phyloP scores from a whole-genome alignment of 2,888 invertebrate species.

The Rutpela maculata region DNA sequence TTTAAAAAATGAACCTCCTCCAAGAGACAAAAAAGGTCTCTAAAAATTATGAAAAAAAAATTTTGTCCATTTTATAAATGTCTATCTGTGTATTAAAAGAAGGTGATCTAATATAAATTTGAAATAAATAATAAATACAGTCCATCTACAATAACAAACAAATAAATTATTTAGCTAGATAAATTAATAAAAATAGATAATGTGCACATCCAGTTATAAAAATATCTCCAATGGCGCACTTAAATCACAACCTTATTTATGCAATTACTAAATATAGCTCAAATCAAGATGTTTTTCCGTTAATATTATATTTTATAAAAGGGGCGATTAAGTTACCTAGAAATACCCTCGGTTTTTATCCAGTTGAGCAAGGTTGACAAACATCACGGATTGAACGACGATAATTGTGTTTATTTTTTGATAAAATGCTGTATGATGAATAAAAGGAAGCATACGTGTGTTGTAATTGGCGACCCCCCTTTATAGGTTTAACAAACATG shows the following conservation, averaged over 20 bases:
- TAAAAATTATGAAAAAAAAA: no score
- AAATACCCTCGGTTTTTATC: conserved; percentile 32
- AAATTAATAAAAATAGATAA: neutral
- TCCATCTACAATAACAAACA: no score
- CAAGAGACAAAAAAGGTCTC: no score
- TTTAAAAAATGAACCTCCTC: no score
- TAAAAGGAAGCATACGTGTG: conserved; percentile 30
- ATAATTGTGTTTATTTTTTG: conserved; percentile 44
- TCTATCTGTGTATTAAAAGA: no score
- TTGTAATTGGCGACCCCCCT: conserved; percentile 26
- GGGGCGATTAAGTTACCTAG: conserved; percentile 23
- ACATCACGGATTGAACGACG: conserved; percentile 28
- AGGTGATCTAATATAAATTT: no score
- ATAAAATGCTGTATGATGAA: conserved; percentile 36
- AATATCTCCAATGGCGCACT: no score
- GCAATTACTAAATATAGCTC: neutral
- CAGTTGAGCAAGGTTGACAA: conserved; percentile 27
- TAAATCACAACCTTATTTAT: neutral
- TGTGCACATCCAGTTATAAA: neutral
- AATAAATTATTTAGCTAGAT: neutral
- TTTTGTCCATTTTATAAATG: no score
- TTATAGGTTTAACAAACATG: conserved; percentile 19
- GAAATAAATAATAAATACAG: no score
- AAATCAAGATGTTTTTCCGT: neutral
- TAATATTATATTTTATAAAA: conserved; percentile 18